phyloP scores from a whole-genome alignment of 2,113 vertebrate genomes.

The Leptocoma aspasia region DNA sequence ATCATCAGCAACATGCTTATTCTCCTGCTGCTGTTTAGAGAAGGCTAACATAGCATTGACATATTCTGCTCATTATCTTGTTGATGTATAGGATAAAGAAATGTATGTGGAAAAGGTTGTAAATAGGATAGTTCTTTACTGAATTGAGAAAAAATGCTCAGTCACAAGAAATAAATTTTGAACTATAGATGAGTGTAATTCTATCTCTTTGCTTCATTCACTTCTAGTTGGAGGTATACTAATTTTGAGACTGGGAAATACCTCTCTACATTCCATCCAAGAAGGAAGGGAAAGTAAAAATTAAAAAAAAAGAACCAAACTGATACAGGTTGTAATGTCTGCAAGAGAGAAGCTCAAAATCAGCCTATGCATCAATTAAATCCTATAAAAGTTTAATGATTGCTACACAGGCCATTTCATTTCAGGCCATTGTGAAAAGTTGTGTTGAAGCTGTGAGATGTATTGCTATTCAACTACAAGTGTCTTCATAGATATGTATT shows the following conservation, averaged over 20 bases:
- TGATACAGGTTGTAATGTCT: background rate
- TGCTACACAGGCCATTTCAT: background rate
- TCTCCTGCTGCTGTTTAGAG: background rate
- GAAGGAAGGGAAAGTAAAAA: background rate
- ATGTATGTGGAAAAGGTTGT: background rate
- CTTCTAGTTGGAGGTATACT: background rate
- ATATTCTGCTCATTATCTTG: background rate
- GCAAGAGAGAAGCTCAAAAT: background rate
- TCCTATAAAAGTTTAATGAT: background rate
- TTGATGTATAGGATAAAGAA: background rate
- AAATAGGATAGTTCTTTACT: background rate
- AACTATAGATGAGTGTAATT: background rate
- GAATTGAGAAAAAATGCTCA: background rate
- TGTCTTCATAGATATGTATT: background rate
- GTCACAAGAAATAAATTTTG: background rate
- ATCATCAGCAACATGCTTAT: background rate
- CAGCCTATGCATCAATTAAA: background rate
- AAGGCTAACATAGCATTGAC: background rate
- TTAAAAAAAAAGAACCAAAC: background rate
- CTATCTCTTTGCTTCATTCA: background rate
- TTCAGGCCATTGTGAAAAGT: background rate
- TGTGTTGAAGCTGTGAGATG: background rate
- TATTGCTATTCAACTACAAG: background rate
- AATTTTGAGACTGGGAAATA: background rate
- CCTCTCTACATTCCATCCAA: background rate